phyloP scores from a whole-genome alignment of 2,797 vertebrate species.

The Trematomus bernacchii region DNA sequence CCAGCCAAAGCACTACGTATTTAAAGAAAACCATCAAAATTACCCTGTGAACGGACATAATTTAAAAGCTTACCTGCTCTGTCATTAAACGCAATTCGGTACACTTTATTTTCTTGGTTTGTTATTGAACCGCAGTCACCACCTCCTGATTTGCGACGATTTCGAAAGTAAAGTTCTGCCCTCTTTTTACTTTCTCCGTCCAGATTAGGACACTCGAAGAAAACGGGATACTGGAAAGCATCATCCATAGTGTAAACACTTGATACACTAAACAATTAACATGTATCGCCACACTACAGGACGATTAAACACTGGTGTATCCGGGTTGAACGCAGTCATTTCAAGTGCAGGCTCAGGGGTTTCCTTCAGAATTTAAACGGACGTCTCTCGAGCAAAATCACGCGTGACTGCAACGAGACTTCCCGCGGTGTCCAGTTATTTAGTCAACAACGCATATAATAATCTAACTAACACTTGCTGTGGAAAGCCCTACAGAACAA shows the following conservation, averaged over 20 bases:
- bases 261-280: neutral
- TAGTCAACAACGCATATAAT: too few species aligned
- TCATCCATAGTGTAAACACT: conserved; percentile 39
- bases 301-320: neutral
- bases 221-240: conserved; percentile 27
- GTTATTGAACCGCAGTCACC: conserved; percentile 64
- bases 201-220: conserved; percentile 53
- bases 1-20: neutral
- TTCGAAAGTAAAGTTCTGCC: conserved; percentile 53
- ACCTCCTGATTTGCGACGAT: conserved; percentile 68
- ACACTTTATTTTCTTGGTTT: neutral
- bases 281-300: fast-evolving
- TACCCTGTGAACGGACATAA: too few species aligned
- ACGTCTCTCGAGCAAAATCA: too few species aligned
- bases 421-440: too few species aligned
- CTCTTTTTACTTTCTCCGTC: conserved; percentile 31
- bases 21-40: neutral
- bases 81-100: conserved; percentile 59
- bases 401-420: too few species aligned
- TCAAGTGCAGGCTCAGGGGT: too few species aligned
- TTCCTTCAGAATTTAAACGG: too few species aligned
- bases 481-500: too few species aligned
- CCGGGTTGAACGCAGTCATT: neutral
- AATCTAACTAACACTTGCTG: too few species aligned
- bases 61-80: conserved; percentile 52